Percentiles rank a stretch among this genome's conserved stretches.
Conservation (phyloP, 2,797 vertebrate species). For the Crypturellus tataupa region DNA sequence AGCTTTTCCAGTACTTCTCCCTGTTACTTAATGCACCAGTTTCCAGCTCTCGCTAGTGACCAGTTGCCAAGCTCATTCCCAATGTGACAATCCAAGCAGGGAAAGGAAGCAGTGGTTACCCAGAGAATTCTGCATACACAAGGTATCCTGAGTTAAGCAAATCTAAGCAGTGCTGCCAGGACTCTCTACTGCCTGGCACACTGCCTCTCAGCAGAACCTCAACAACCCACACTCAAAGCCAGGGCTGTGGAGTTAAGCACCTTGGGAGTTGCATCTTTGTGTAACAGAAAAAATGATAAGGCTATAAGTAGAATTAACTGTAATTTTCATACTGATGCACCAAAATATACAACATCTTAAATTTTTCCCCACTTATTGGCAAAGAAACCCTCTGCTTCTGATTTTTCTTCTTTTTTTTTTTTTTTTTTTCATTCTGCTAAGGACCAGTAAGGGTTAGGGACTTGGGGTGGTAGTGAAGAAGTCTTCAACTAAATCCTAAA, state of each 20-base stretch:
- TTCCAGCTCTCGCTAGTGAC: not conserved
- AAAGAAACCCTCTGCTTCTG: not conserved
- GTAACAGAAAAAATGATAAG: not conserved
- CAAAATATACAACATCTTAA: not conserved
- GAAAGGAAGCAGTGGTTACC: not conserved
- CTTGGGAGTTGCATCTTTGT: not conserved
- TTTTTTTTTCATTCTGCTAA: not conserved
- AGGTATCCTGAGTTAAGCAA: not conserved
- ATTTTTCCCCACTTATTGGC: not conserved
- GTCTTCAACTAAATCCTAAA: constrained; percentile 3
- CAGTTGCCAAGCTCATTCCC: not conserved
- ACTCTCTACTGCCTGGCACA: not conserved
- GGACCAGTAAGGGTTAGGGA: not conserved
- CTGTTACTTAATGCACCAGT: accelerated
- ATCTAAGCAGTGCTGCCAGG: not conserved
- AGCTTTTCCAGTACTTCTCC: not conserved
- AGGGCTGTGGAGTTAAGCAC: not conserved
- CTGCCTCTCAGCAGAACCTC: not conserved
- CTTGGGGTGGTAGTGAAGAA: not conserved
- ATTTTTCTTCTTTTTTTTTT: not conserved
- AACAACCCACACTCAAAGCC: not conserved
- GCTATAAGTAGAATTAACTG: not conserved
- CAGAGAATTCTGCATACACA: accelerated
- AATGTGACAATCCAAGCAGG: not conserved
- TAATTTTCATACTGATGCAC: not conserved